Base-by-base conservation (phyloP, 2,113 vertebrate species). In the Beaufortia kweichowensis region DNA sequence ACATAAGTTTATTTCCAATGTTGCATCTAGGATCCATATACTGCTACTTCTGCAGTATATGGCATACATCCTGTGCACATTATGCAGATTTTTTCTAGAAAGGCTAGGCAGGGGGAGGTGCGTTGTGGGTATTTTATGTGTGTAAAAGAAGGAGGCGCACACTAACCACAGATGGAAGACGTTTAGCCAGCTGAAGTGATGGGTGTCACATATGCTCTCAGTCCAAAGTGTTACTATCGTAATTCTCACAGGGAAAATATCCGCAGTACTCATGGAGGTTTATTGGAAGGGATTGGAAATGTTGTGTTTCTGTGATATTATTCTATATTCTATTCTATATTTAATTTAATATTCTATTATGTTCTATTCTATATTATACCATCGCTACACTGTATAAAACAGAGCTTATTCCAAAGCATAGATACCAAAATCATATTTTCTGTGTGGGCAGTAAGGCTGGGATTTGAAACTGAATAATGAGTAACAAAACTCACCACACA, bases 101-200 rank as follows among this genome's bases (percentile, higher is more conserved):
- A 15, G 10, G n/a, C 35, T 15, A 46, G 2, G 28, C 10, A 48
- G 17, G 2, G 19, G 6, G 4, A 66, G 11, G 41, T 53, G 46
- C 64, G 48, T 48, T 66, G 39, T 46, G 39, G 9, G 48, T 41
- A 9, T 56, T 62, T 5, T n/a, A 17, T 71, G 63, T 35, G 62
- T 53, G 65, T 53, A 14, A 24, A 48, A 15, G 64, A 35, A 35
- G 23, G 64, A 10, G 21, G 23, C 43, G 64, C 64, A 76, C 83
- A 84, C 60, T 33, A 33, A 76, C 83, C 75, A 62, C 89, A 90
- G 82, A 88, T 88, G 87, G 81, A 86, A 46, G 41, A 82, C 4
- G 60, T 88, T 90, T 88, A 87, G 84, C 67, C 67, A 31, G 68
- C 71, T 77, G 64, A 64, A 80, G 46, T 74, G 79, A 86, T 79